phyloP scores from a whole-genome alignment of 2,888 invertebrate species.

The Ophion obscuratus region DNA sequence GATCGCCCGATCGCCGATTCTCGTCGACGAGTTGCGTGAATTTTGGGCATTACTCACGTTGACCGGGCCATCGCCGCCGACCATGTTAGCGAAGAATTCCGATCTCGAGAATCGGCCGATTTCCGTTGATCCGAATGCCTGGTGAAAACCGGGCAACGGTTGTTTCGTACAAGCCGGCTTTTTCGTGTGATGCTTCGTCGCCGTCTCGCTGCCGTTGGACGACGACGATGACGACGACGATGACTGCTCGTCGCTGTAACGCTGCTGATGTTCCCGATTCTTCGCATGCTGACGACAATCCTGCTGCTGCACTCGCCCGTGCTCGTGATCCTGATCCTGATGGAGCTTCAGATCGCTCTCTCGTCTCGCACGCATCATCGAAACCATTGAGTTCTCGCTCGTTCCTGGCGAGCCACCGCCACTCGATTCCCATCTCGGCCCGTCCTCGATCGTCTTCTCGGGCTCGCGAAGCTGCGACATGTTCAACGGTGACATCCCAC shows the following conservation, averaged over 20 bases:
- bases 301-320: conserved; percentile 52
- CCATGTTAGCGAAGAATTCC: conserved; percentile 88
- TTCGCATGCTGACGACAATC: conserved; percentile 62
- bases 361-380: conserved; percentile 48
- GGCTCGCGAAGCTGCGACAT: conserved; percentile 70
- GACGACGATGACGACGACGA: neutral
- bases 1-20: neutral
- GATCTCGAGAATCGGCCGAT: conserved; percentile 91
- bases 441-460: conserved; percentile 69
- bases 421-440: conserved; percentile 81
- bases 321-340: conserved; percentile 68
- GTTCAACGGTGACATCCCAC: conserved; percentile 65
- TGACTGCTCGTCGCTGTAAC: conserved; percentile 53
- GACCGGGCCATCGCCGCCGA: conserved; percentile 80
- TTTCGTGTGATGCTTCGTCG: neutral
- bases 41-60: conserved; percentile 77
- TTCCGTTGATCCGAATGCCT: conserved; percentile 94
- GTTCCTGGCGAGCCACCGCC: conserved; percentile 74
- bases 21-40: conserved; percentile 40
- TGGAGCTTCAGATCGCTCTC: conserved; percentile 65
- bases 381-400: conserved; percentile 58
- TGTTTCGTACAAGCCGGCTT: conserved; percentile 72
- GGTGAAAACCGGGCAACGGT: conserved; percentile 92
- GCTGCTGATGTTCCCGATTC: conserved; percentile 69
- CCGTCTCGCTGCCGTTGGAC: conserved; percentile 53